Base-by-base conservation (phyloP, 2,888 invertebrate species). In the Eucriotettix oculatus region DNA sequence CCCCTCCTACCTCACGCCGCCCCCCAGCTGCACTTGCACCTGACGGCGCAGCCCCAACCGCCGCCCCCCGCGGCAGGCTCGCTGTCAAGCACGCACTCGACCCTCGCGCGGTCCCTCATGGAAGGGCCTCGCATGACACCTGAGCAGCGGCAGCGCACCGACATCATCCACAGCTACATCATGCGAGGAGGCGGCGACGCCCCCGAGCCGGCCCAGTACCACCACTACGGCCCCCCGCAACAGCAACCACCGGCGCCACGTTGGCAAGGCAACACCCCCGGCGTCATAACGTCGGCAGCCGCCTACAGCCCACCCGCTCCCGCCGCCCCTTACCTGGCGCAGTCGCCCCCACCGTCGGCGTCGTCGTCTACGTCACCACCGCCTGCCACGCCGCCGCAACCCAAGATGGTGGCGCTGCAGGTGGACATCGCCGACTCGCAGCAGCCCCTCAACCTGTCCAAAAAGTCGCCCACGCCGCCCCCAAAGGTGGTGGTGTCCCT, bases 51-150 rank as follows among this genome's bases (percentile, higher is more conserved):
- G 10, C 58, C 58, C 0, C 63, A 58, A 40, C 60, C 58, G 10
- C 53, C 59, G 14, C 61, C 60, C 29, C 62, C 61, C n/a, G 63
- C 61, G 52, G 65, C 59, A 1, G 76, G 75, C 41, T 82, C 84
- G 55, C 80, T 87, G 55, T 90, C 90, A 66, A 88, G 88, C 69
- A 90, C 90, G 62, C 91, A 91, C 76, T 91, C 90, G 52, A 93
- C 91, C 68, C 76, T 94, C 65, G 92, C 93, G 66, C 89, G 89
- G 72, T 89, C 90, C 62, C 75, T 94, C 65, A 91, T 91, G 87
- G 92, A 90, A 71, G 90, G 90, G n/a, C 92, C 93, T 10, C 81
- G 90, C 67, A 91, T 92, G 90, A 92, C 90, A 54, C 89, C 91
- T 58, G 93, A 93, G 74, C 91, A 92, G 76, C 81, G 90, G 75